Evolutionary conservation across 2,888 invertebrate species (phyloP), one percentile per base, ranked within the genome.

Genomic region (Portevinia maculata): DNA sequence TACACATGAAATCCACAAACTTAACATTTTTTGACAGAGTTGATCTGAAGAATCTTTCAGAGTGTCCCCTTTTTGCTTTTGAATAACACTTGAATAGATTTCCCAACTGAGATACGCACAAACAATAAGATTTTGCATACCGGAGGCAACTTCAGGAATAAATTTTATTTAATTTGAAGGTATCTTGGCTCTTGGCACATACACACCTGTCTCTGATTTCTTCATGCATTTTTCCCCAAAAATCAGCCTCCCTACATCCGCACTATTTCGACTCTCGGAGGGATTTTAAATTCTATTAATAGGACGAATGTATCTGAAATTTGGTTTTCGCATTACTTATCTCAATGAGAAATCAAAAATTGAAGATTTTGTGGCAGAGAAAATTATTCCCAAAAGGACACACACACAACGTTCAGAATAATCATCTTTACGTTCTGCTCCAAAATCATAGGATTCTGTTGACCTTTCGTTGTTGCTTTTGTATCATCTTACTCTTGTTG

Each of bases 141-240:
- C 17, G 44, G 37, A 65, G 52, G 53, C 53, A 39, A 65, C 64
- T 59, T 81, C 41, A 19, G 48, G 69, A 50, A 19, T 30, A 41
- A 9, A 13, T 39, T 78, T 78, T 78, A 83, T 73, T 83, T 67
- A 78, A 83, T 83, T 81, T 73, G 24, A 55, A 78, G 73, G 65
- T 78, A 71, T 71, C 34, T 53, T 30, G n/a, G 73, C 48, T 50
- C 52, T 53, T 15, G 17, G 19, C 44, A 21, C 44, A 44, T 11
- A 4, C 44, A 44, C 19, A 44, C 17, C 19, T 19, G 19, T 44
- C 24, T n/a, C n/a, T n/a, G 52, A 73, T 79, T 73, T 67, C 39
- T 55, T 39, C 41, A 55, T 53, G 55, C 52, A 44, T 19, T 19
- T 17, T 44, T 5, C 19, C 24, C 17, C 48, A 48, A 19, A 34